Conservation (phyloP, 2,113 vertebrate species). For the Heterochromis multidens region DNA sequence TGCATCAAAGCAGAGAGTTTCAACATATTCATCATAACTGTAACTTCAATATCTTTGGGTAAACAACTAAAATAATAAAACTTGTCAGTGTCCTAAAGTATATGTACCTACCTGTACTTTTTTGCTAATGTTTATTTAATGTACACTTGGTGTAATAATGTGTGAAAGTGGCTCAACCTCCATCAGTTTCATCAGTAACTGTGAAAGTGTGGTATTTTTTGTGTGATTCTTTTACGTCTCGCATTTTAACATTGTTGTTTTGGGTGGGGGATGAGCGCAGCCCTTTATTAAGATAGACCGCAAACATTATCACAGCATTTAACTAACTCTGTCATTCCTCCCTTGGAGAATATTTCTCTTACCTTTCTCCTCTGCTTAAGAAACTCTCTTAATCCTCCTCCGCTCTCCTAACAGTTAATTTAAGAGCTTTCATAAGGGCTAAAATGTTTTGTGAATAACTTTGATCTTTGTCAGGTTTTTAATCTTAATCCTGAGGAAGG, state of each 20-base stretch:
- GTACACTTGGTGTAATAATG: too few species aligned
- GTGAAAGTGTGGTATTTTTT: neutral
- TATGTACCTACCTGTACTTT: too few species aligned
- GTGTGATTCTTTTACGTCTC: neutral
- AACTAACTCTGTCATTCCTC: neutral
- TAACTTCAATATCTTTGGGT: too few species aligned
- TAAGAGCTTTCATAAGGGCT: neutral
- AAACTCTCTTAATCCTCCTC: too few species aligned
- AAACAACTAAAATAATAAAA: too few species aligned
- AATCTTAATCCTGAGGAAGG: neutral
- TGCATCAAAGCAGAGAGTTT: neutral
- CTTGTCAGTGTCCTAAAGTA: too few species aligned
- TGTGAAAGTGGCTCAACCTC: too few species aligned
- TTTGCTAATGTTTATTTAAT: too few species aligned
- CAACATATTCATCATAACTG: too few species aligned
- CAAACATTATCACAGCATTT: neutral
- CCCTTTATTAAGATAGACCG: neutral
- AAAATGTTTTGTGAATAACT: neutral
- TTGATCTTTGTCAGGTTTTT: neutral
- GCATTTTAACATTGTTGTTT: neutral
- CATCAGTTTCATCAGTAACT: too few species aligned
- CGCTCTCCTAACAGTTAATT: neutral
- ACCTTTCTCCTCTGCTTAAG: neutral
- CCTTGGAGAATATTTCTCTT: neutral
- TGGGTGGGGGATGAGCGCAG: neutral